Evolutionary conservation across 2,888 invertebrate species (phyloP).

Genomic region (Hirtodrosophila histrioides): DNA sequence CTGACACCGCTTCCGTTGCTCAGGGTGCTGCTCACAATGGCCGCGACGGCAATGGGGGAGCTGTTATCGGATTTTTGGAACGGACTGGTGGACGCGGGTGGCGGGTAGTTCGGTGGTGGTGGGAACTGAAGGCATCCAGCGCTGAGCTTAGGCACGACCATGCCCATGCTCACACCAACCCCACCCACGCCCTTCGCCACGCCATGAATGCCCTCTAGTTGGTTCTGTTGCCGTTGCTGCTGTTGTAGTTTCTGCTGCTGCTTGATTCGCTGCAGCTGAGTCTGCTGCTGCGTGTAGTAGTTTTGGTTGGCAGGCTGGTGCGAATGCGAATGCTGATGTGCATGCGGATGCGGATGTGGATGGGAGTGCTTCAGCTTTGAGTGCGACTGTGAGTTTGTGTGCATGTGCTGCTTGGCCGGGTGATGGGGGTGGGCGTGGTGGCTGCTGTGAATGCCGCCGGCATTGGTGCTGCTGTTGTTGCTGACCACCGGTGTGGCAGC

Average conservation of each 20-base stretch:
- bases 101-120: constrained; percentile 89
- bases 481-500: constrained; percentile 7
- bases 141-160: constrained; percentile 57
- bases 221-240: constrained; percentile 40
- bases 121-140: constrained; percentile 86
- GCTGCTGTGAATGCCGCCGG: constrained; percentile 27
- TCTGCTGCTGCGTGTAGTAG: constrained; percentile 70
- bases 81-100: constrained; percentile 48
- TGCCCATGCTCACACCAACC: constrained; percentile 1
- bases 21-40: constrained; percentile 37
- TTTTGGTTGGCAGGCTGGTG: constrained; percentile 72
- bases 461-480: constrained; percentile 24
- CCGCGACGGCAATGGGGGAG: constrained; percentile 37
- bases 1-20: neutral
- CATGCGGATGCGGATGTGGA: constrained; percentile 19
- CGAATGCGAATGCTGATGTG: constrained; percentile 42
- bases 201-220: constrained; percentile 53
- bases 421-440: constrained; percentile 61
- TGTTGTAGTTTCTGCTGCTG: constrained; percentile 32
- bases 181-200: constrained; percentile 16
- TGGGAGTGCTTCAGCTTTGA: constrained; percentile 46
- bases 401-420: constrained; percentile 41
- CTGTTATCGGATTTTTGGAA: constrained; percentile 35
- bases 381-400: constrained; percentile 51
- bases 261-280: constrained; percentile 60